A percentile compares a stretch with the other conserved stretches of the same genome.
Evolutionary conservation across 64 coral and sea anemone species (phyloP).

Genomic region (Porites australiensis): DNA sequence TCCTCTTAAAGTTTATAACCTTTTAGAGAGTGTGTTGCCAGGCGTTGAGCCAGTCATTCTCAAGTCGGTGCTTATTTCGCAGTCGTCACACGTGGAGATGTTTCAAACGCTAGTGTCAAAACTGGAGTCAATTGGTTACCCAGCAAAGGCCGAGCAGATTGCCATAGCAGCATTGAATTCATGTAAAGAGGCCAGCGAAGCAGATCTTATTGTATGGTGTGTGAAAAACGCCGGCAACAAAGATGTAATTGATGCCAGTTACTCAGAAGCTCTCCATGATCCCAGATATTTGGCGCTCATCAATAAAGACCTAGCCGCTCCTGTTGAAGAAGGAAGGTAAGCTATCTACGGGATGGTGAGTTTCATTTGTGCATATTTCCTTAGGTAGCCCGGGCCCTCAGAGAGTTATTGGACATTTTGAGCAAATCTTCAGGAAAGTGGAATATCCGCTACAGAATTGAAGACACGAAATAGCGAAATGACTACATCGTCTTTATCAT

Average conservation of each 20-base stretch:
- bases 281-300: conserved; percentile 15
- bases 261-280: conserved; percentile 17
- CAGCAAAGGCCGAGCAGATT: neutral
- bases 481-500: too few species aligned
- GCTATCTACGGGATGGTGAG: neutral
- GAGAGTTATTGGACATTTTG: too few species aligned
- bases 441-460: too few species aligned
- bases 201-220: conserved; percentile 62
- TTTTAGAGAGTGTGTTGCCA: conserved; percentile 79
- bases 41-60: conserved; percentile 52
- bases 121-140: conserved; percentile 15
- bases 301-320: neutral
- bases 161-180: conserved; percentile 52
- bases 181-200: conserved; percentile 40
- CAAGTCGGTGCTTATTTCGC: conserved; percentile 13
- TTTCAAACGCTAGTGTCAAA: conserved; percentile 5
- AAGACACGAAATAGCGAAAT: too few species aligned
- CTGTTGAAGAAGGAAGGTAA: conserved; percentile 5
- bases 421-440: too few species aligned
- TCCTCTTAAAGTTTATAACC: conserved; percentile 60
- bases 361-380: too few species aligned
- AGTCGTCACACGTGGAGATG: neutral
- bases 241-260: conserved; percentile 11
- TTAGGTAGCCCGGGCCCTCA: too few species aligned
- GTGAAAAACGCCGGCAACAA: conserved; percentile 34